phyloP scores from a whole-genome alignment of 2,797 vertebrate species.

The Mycteria americana region DNA sequence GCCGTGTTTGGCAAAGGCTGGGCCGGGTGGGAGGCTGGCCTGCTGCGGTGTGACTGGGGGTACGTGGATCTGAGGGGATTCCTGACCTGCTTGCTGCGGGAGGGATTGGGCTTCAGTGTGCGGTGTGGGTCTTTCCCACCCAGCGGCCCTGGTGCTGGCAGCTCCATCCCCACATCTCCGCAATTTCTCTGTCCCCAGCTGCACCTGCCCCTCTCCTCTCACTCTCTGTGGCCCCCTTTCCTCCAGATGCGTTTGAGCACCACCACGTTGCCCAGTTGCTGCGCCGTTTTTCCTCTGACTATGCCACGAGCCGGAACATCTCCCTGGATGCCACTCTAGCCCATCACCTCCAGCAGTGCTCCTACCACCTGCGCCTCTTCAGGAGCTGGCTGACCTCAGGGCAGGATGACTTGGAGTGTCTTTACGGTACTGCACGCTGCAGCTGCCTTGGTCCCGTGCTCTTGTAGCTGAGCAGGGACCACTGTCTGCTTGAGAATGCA shows the following conservation, averaged over 20 bases:
- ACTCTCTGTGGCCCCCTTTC: constrained; percentile 76
- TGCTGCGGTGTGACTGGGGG: background rate
- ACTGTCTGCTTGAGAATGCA: constrained; percentile 71
- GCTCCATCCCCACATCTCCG: background rate
- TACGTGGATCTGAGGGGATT: background rate
- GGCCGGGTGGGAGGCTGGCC: background rate
- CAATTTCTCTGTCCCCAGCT: constrained; percentile 6
- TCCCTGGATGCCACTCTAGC: constrained; percentile 91
- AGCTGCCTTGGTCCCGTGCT: constrained; percentile 56
- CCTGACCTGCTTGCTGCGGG: background rate
- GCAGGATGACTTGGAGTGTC: constrained; percentile 94
- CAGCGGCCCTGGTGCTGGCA: background rate
- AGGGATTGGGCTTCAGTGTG: background rate
- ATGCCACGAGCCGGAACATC: constrained; percentile 83
- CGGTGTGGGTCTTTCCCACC: background rate
- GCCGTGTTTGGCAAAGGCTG: background rate
- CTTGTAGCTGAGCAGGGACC: constrained; percentile 47
- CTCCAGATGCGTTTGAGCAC: constrained; percentile 92
- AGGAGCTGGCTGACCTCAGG: constrained; percentile 97
- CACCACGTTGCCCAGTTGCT: constrained; percentile 92
- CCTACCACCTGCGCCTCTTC: constrained; percentile 98
- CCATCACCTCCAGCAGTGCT: constrained; percentile 97
- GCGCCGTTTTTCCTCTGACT: constrained; percentile 90
- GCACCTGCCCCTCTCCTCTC: constrained; percentile 63
- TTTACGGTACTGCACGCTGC: constrained; percentile 92